A percentile compares a stretch with the other conserved stretches of the same genome.
Evolutionary conservation across 2,888 invertebrate genomes (phyloP).

Genomic region (Parasteatoda lunata): DNA sequence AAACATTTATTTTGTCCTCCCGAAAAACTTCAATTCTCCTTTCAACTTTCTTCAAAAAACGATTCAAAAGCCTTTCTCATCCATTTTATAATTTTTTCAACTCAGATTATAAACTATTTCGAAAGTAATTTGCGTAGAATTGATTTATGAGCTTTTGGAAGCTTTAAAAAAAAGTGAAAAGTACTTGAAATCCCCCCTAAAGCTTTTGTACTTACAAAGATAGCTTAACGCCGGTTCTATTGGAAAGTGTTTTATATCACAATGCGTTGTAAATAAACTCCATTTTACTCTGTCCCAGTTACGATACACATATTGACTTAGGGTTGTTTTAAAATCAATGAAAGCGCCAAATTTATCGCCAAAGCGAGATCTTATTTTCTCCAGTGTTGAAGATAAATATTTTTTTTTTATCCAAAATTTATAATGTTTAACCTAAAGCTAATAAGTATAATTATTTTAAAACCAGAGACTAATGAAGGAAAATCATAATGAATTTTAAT

Average conservation of each 20-base stretch:
- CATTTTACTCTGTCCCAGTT: slow-evolving; percentile 7
- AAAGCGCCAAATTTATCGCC: slow-evolving; percentile 22
- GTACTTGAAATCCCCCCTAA: slow-evolving; percentile 22
- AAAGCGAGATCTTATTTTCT: background rate
- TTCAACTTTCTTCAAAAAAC: background rate
- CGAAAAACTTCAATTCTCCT: too few relatives aligned
- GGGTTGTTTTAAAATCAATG: slow-evolving; percentile 41
- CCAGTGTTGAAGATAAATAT: too few relatives aligned
- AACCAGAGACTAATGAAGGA: too few relatives aligned
- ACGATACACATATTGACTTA: slow-evolving; percentile 38
- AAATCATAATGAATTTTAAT: too few relatives aligned
- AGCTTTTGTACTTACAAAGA: slow-evolving; percentile 18
- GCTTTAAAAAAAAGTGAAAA: background rate
- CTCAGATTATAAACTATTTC: slow-evolving; percentile 28
- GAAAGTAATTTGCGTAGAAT: slow-evolving; percentile 50
- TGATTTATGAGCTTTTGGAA: slow-evolving; percentile 33
- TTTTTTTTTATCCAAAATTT: too few relatives aligned
- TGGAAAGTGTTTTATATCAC: slow-evolving; percentile 53
- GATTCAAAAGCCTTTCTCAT: background rate
- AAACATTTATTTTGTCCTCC: too few relatives aligned
- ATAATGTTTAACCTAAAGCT: too few relatives aligned
- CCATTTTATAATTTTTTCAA: background rate
- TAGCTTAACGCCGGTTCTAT: slow-evolving; percentile 40
- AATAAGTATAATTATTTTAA: too few relatives aligned
- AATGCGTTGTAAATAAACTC: slow-evolving; percentile 44